These are phyloP conservation scores for Bedellia somnulentella DNA, from an alignment of 2,888 invertebrate genomes.

Conservation along the genomic window DNA sequence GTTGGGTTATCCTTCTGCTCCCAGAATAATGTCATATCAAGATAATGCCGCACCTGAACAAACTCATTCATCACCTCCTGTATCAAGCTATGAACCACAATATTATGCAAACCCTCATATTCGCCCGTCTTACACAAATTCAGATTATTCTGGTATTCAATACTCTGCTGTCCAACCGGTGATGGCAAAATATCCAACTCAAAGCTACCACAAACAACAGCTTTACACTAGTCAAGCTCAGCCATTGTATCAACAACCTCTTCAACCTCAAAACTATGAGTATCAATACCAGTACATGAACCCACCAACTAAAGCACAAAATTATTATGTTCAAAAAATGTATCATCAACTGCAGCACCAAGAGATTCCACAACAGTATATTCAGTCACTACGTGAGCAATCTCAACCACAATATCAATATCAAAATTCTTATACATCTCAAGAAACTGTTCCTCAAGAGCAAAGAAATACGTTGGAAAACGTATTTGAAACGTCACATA, in stretches of 20 bases:
- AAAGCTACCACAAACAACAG: conserved; percentile 14
- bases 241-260: conserved; percentile 26
- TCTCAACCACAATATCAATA: too few relatives aligned
- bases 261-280: conserved; percentile 30
- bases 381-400: too few relatives aligned
- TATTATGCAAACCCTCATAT: conserved; percentile 40
- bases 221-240: conserved; percentile 22
- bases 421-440: too few relatives aligned
- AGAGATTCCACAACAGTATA: neutral
- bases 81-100: conserved; percentile 23
- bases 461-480: too few relatives aligned
- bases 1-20: conserved; percentile 36
- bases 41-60: conserved; percentile 16
- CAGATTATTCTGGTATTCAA: conserved; percentile 44
- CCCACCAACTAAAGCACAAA: conserved; percentile 21
- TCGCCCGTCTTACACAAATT: conserved; percentile 40
- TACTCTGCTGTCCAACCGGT: conserved; percentile 52
- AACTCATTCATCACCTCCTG: conserved; percentile 12
- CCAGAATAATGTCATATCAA: conserved; percentile 37
- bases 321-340: conserved; percentile 29
- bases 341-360: conserved; percentile 9
- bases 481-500: too few relatives aligned
- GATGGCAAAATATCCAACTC: conserved; percentile 39
- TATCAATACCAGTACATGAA: conserved; percentile 34
- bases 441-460: too few relatives aligned